Evolutionary conservation across 2,888 invertebrate genomes (phyloP).

Genomic region (Acanthacorydalis orientalis): DNA sequence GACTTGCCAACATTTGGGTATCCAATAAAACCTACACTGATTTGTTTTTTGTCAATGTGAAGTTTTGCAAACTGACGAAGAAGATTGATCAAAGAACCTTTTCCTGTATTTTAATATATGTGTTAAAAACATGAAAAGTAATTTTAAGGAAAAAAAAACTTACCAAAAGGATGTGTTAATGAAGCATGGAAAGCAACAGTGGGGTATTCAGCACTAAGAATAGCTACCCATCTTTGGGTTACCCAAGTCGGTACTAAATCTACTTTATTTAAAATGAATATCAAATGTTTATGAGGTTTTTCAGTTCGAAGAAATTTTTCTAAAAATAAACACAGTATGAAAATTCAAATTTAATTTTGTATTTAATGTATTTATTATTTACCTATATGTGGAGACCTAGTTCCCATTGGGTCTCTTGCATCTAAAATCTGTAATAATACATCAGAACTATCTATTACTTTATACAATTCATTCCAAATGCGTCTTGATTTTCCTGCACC

Average conservation of each 20-base stretch:
- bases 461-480: slow-evolving; percentile 98
- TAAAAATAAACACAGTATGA: slow-evolving; percentile 1
- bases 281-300: slow-evolving; percentile 91
- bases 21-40: slow-evolving; percentile 96
- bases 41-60: slow-evolving; percentile 93
- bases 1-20: slow-evolving; percentile 99
- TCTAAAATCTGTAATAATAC: slow-evolving; percentile 91
- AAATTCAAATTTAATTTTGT: neutral
- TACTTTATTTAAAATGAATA: slow-evolving; percentile 94
- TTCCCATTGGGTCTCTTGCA: slow-evolving; percentile 94
- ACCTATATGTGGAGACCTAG: slow-evolving; percentile 76
- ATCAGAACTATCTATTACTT: slow-evolving; percentile 98
- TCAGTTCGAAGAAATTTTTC: slow-evolving; percentile 85
- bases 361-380: neutral
- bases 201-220: slow-evolving; percentile 86
- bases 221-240: slow-evolving; percentile 93
- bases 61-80: slow-evolving; percentile 87
- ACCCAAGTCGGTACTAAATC: slow-evolving; percentile 96
- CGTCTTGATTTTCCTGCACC: slow-evolving; percentile 89
- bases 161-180: slow-evolving; percentile 91
- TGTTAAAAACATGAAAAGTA: neutral
- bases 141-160: neutral
- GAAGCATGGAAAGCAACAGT: slow-evolving; percentile 98
- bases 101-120: slow-evolving; percentile 26
- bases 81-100: slow-evolving; percentile 91